These are phyloP conservation scores for Leptodirus hochenwartii DNA, from an alignment of 2,888 invertebrate species.

Conservation along the genomic window DNA sequence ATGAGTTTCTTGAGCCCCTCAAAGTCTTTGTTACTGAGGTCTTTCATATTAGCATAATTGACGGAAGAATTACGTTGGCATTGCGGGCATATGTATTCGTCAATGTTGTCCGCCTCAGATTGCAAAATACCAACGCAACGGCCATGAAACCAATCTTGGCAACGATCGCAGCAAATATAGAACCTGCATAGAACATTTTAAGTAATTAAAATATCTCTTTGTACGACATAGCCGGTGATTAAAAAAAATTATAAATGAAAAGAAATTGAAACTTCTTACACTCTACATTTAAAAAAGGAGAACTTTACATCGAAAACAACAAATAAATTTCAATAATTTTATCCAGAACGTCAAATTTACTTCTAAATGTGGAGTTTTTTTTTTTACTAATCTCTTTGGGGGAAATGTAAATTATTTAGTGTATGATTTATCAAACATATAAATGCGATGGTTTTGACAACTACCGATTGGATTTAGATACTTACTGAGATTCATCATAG, in stretches of 20 bases:
- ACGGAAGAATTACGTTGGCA: conserved; percentile 82
- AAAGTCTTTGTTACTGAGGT: conserved; percentile 59
- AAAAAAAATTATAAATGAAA: too few relatives aligned
- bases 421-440: conserved; percentile 3
- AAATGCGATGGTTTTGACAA: too few relatives aligned
- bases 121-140: conserved; percentile 90
- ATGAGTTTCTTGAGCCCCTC: conserved; percentile 69
- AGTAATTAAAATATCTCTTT: too few relatives aligned
- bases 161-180: conserved; percentile 97
- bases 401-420: too few relatives aligned
- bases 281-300: too few relatives aligned
- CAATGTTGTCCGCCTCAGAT: conserved; percentile 85
- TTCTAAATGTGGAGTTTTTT: background rate
- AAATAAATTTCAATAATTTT: too few relatives aligned
- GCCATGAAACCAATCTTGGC: conserved; percentile 99
- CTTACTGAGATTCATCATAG: conserved; percentile 92
- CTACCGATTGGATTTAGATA: conserved; percentile 17
- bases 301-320: too few relatives aligned
- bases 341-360: too few relatives aligned
- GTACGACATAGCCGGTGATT: too few relatives aligned
- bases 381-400: background rate
- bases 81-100: conserved; percentile 91
- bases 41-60: conserved; percentile 81
- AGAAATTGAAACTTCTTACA: conserved; percentile 9
- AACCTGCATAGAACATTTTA: too few relatives aligned